phyloP scores from a whole-genome alignment of 2,888 invertebrate genomes.

The Andrena haemorrhoa region DNA sequence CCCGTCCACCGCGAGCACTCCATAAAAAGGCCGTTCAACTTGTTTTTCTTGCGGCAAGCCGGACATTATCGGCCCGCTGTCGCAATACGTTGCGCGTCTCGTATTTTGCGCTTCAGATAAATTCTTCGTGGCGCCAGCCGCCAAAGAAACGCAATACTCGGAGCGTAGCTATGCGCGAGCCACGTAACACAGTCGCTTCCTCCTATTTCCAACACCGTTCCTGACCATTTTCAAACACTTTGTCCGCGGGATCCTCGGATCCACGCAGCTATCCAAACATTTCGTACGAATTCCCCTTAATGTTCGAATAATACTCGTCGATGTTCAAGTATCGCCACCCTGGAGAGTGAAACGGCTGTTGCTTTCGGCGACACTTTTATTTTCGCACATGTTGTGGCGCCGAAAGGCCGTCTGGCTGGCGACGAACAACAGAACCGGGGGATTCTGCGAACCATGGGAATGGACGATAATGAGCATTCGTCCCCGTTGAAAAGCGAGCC shows the following conservation, averaged over 20 bases:
- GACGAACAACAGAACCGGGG: background rate
- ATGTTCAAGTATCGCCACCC: too few species aligned
- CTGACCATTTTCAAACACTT: too few species aligned
- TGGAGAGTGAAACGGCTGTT: too few species aligned
- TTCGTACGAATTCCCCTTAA: too few species aligned
- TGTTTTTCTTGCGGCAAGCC: constrained; percentile 71
- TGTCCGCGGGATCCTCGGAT: too few species aligned
- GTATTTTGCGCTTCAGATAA: constrained; percentile 63
- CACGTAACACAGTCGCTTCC: background rate
- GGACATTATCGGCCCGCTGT: constrained; percentile 75
- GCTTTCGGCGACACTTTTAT: background rate
- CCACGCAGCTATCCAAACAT: too few species aligned
- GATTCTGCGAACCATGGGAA: background rate
- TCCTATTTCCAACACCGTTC: too few species aligned
- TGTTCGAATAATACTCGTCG: too few species aligned
- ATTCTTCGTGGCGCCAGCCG: constrained; percentile 2
- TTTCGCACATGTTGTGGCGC: background rate
- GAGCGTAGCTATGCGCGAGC: background rate
- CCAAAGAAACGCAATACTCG: background rate
- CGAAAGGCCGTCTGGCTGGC: background rate
- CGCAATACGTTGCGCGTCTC: constrained; percentile 57
- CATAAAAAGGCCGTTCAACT: constrained; percentile 76
- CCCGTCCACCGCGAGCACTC: constrained; percentile 28
- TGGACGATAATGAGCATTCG: background rate
- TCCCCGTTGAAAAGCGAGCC: constrained; percentile 17